phyloP scores from a whole-genome alignment of 2,113 vertebrate species.

The Microtus oregoni region DNA sequence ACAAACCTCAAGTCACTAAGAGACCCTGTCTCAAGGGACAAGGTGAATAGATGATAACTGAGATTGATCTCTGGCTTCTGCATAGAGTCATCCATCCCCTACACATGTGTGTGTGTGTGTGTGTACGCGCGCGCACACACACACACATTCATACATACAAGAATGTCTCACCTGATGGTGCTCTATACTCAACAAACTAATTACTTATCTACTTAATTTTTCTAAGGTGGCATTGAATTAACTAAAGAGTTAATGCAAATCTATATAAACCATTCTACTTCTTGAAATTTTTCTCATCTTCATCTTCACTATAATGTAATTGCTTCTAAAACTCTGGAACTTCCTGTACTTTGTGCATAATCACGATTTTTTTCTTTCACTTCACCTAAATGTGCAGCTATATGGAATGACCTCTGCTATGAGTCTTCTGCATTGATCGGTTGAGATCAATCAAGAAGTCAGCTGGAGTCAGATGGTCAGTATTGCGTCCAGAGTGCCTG shows the following conservation, averaged over 20 bases:
- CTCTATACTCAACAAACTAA: neutral
- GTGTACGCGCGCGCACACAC: neutral
- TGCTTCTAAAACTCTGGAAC: slow-evolving; percentile 25
- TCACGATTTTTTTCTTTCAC: slow-evolving; percentile 37
- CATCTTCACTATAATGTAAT: neutral
- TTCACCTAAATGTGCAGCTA: slow-evolving; percentile 47
- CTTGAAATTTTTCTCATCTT: slow-evolving; percentile 44
- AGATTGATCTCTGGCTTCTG: neutral
- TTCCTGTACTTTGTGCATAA: slow-evolving; percentile 41
- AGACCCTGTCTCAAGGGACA: neutral
- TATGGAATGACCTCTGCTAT: slow-evolving; percentile 62
- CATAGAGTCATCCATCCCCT: neutral
- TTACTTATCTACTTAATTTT: neutral
- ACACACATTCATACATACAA: neutral
- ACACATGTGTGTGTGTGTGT: neutral
- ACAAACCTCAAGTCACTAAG: neutral
- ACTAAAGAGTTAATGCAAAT: neutral
- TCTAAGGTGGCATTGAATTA: neutral
- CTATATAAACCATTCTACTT: neutral
- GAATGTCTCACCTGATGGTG: neutral
- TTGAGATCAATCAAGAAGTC: slow-evolving; percentile 58
- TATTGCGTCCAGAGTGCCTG: slow-evolving; percentile 19
- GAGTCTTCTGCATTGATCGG: slow-evolving; percentile 64
- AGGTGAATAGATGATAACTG: neutral
- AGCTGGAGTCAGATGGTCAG: slow-evolving; percentile 55